These are phyloP conservation scores for Triplophysa siluroides DNA, from an alignment of 2,113 vertebrate species.

Conservation along the genomic window DNA sequence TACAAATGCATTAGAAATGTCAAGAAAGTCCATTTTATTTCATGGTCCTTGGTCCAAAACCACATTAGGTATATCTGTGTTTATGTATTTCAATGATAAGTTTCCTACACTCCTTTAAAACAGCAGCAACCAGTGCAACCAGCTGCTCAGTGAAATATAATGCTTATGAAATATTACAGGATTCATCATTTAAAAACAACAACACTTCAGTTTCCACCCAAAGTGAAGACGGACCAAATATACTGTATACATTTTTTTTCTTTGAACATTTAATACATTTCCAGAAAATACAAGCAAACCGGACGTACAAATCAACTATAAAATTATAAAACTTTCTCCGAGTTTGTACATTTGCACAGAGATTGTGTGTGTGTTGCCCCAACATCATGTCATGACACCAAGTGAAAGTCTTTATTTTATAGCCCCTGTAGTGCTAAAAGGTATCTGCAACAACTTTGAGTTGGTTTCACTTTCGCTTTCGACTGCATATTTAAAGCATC, in stretches of 20 bases:
- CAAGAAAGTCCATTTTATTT: conserved; percentile 44
- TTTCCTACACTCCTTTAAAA: conserved; percentile 1
- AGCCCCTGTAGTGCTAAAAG: neutral
- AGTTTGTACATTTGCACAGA: conserved; percentile 50
- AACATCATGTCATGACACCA: neutral
- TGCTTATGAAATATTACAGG: conserved; percentile 2
- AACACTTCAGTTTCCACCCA: conserved; percentile 2
- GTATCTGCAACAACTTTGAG: neutral
- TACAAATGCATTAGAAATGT: neutral
- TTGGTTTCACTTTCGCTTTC: conserved; percentile 14
- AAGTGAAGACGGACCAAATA: conserved; percentile 30
- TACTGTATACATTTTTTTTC: conserved; percentile 31
- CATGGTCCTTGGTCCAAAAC: conserved; percentile 32
- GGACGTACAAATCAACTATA: conserved; percentile 62
- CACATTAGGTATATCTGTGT: neutral
- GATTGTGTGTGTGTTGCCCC: conserved; percentile 31
- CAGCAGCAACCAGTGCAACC: conserved; percentile 2
- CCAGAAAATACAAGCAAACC: conserved; percentile 57
- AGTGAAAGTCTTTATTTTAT: conserved; percentile 3
- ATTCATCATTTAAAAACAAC: neutral
- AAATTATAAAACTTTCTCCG: conserved; percentile 59
- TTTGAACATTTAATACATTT: conserved; percentile 58
- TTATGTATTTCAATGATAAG: neutral
- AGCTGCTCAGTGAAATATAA: conserved; percentile 21
- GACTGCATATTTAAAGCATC: conserved; percentile 20